Base-by-base conservation (phyloP, 2,113 vertebrate species). In the Calidris pygmaea region DNA sequence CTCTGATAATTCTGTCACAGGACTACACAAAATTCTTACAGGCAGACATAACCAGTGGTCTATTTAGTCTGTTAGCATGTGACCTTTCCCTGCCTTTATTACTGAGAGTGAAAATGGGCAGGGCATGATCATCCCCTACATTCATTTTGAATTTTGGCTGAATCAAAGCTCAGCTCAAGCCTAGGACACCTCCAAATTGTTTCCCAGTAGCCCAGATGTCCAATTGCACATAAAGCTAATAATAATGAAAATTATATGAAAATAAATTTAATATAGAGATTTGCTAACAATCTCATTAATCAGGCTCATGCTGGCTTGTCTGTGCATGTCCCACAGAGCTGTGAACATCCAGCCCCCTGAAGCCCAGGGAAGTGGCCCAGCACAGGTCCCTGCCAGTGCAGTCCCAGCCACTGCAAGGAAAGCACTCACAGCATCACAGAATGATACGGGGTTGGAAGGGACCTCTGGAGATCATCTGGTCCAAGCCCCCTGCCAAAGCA, bases 381-480 rank as follows among this genome's bases (percentile, higher is more conserved):
- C 30, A 34, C 0, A 0, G 14, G 14, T 3, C 3, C 15, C 30
- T 17, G 4, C 8, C 24, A 63, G 24, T 3, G 0, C 19, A 11
- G 11, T n/a, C 43, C 14, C 39, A 35, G n/a, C 3, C 18, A 23
- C 19, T 4, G 9, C 47, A 68, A 87, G 47, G 29, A 68, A 62
- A 67, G 23, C n/a, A 48, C 39, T 47, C 45, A 10, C 45, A 47
- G 45, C 21, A 47, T 47, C 45, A 47, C 45, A 21, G 45, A 47
- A 47, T 47, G 45, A 47, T 47, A 47, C 10, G 20, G 45, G 20
- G 45, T 47, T 47, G 20, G 19, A 47, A 47, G 45, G 45, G 45
- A 47, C 20, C 45, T 47, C 45, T 45, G 19, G 45, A 45, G 45
- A 45, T 45, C 45, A 9, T 45, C 45, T 47, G 20, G 45, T 47